Evolutionary conservation across 2,888 invertebrate genomes (phyloP), one percentile per base, ranked within the genome.

Genomic region (Apotomis betuletana): DNA sequence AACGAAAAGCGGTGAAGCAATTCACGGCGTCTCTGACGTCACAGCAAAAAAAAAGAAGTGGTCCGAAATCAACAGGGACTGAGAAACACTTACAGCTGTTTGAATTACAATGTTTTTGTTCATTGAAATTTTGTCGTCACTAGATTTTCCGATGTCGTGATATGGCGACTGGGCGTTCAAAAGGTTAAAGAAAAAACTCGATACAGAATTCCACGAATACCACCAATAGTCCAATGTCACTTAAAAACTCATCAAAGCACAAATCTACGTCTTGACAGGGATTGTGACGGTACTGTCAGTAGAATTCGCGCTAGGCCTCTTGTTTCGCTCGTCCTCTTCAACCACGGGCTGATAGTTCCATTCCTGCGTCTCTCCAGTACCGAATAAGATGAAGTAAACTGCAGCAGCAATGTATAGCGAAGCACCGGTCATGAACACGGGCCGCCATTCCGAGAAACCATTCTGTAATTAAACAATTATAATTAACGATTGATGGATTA

Each of bases 361-460:
- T 3, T 94, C 87, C 81, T 97, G 97, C 13, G 95, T 95, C 69
- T 95, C 94, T 0, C 95, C 96, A 0, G 95, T 95, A 5, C 97
- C 97, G 75, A 96, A 95, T 2, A 96, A 70, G 81, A 95, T 95
- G 86, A 96, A 97, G 72, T 96, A 88, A 3, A 96, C 62, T 0
- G 96, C 96, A 0, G 96, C 94, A 2, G 95, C 93, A 13, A 95
- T 95, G 81, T 97, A 97, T 0, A 96, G 94, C 0, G 93, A 91
- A 0, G 96, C 95, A 0, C 96, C 96, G 46, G 96, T 95, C 79
- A 95, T 93, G 82, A 97, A 97, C 65, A 96, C 95, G 44, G 94
- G 94, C 64, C 96, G 94, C 97, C 97, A 97, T 85, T 96, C 95
- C 36, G 94, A 91, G 68, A 97, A 93, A n/a, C 96, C 96, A 77